These are phyloP conservation scores for Pegea sp. DNA, from an alignment of 23 tunicate genomes.

Conservation along the genomic window DNA sequence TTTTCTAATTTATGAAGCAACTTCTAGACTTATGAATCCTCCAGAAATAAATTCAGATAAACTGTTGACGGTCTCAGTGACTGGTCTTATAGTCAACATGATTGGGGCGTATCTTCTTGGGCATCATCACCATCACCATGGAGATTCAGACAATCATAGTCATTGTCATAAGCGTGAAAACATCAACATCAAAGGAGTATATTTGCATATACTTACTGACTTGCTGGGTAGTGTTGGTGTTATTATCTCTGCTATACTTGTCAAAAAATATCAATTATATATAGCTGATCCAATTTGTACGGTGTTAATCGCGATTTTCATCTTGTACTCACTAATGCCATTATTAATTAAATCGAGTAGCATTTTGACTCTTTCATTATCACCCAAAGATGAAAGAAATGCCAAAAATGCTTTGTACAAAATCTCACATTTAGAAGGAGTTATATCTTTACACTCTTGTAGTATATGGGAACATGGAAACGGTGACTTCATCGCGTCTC, in stretches of 20 bases:
- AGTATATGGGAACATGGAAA: constrained; percentile 74
- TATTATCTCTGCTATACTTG: constrained; percentile 45
- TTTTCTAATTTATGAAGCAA: constrained; percentile 45
- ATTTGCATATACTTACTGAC: constrained; percentile 76
- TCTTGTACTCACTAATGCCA: constrained; percentile 60
- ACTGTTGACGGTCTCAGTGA: constrained; percentile 48
- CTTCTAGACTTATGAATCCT: constrained; percentile 39
- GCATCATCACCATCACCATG: constrained; percentile 51
- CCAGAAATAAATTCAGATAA: constrained; percentile 45
- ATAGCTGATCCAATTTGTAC: constrained; percentile 91
- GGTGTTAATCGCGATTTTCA: constrained; percentile 33
- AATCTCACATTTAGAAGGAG: constrained; percentile 38
- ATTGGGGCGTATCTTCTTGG: constrained; percentile 58
- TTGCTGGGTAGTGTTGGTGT: constrained; percentile 80
- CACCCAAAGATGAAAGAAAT: constrained; percentile 23
- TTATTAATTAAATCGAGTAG: constrained; percentile 41
- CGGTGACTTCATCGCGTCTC: constrained; percentile 14
- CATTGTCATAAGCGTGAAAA: constrained; percentile 10
- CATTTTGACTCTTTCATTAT: constrained; percentile 28
- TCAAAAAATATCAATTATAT: constrained; percentile 26
- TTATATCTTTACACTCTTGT: constrained; percentile 28
- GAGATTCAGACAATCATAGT: constrained; percentile 2
- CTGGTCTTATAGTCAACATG: constrained; percentile 60
- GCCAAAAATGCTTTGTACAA: constrained; percentile 34
- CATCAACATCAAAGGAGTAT: constrained; percentile 42